Conservation (phyloP, 2,113 vertebrate species). For the Paracanthobrama guichenoti region DNA sequence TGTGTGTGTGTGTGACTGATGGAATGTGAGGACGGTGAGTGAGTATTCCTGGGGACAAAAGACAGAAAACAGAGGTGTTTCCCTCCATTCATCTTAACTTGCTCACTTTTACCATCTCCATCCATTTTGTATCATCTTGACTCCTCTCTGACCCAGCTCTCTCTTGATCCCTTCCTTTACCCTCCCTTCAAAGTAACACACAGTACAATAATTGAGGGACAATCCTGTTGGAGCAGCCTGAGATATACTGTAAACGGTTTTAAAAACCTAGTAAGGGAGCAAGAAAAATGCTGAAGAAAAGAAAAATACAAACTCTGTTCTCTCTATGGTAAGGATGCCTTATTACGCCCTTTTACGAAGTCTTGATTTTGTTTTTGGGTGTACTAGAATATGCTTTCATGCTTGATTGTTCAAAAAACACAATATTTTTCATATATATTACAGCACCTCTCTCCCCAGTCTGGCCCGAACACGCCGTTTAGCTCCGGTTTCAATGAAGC, state of each 20-base stretch:
- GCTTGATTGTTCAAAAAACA: too few species aligned
- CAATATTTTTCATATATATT: too few species aligned
- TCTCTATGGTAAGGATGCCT: too few species aligned
- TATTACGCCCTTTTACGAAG: too few species aligned
- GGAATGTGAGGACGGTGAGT: slow-evolving; percentile 65
- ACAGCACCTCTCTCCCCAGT: too few species aligned
- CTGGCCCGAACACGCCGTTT: too few species aligned
- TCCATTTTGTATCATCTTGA: neutral
- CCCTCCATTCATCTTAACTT: slow-evolving; percentile 51
- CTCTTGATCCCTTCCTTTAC: neutral
- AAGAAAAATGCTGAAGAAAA: too few species aligned
- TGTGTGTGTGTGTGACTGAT: slow-evolving; percentile 56
- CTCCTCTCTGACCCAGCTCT: neutral
- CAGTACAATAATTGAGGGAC: neutral
- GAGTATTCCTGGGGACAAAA: slow-evolving; percentile 51
- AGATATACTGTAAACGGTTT: neutral
- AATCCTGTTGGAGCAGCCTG: neutral
- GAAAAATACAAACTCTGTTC: too few species aligned
- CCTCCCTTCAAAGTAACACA: neutral
- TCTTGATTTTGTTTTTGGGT: too few species aligned
- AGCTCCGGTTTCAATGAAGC: too few species aligned
- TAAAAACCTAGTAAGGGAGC: neutral
- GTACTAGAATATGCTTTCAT: too few species aligned
- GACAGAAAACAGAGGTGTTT: slow-evolving; percentile 57
- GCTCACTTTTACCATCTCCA: slow-evolving; percentile 13